These are phyloP conservation scores for Blennius ocellaris DNA, from an alignment of 2,113 vertebrate species.

Conservation along the genomic window DNA sequence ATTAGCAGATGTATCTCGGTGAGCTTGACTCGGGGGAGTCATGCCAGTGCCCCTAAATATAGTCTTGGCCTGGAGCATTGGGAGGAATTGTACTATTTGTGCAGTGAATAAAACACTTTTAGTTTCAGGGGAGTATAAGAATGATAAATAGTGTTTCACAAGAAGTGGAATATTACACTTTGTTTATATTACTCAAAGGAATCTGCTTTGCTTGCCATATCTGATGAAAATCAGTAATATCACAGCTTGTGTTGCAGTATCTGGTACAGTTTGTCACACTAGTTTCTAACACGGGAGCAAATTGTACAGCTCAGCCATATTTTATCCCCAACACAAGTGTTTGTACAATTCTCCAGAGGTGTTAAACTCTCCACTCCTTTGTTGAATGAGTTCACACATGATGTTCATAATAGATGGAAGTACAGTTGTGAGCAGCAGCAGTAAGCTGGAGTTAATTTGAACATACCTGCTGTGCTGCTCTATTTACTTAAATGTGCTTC, in stretches of 20 bases:
- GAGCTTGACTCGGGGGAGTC: conserved; percentile 27
- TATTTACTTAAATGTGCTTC: conserved; percentile 11
- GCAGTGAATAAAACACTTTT: conserved; percentile 36
- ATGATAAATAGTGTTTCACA: conserved; percentile 48
- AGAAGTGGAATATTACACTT: conserved; percentile 41
- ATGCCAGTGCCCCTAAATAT: conserved; percentile 52
- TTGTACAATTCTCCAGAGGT: conserved; percentile 20
- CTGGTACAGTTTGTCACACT: conserved; percentile 31
- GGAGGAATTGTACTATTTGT: conserved; percentile 38
- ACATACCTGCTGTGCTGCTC: conserved; percentile 5
- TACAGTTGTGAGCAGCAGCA: conserved; percentile 6
- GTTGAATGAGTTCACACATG: neutral
- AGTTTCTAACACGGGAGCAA: conserved; percentile 3
- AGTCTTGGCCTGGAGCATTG: conserved; percentile 24
- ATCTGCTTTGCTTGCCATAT: conserved; percentile 35
- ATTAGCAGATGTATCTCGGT: conserved; percentile 49
- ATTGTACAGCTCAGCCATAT: conserved; percentile 9
- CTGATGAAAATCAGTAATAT: conserved; percentile 45
- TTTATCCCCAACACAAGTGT: conserved; percentile 11
- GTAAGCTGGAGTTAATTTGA: neutral
- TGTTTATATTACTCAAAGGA: conserved; percentile 52
- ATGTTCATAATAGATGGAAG: neutral
- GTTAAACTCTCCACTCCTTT: conserved; percentile 1
- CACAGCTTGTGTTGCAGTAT: conserved; percentile 24
- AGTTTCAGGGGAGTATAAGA: conserved; percentile 45